These are phyloP conservation scores for Petrocephalus microphthalmus DNA, from an alignment of 2,113 vertebrate genomes.

Conservation along the genomic window DNA sequence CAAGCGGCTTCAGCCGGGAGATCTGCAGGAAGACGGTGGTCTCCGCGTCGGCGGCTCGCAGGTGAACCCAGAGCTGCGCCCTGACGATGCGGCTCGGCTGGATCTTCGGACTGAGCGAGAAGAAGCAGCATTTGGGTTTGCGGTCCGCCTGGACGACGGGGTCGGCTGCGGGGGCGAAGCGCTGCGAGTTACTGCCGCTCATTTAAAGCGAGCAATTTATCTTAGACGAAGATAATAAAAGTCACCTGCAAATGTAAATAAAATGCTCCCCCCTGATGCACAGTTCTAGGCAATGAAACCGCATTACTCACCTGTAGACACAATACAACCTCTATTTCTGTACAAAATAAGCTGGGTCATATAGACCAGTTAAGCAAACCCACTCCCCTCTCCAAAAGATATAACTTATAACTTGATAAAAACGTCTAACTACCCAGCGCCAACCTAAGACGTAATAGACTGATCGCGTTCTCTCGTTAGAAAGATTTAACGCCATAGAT, in stretches of 20 bases:
- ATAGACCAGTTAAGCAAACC: too few relatives aligned
- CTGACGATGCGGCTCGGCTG: conserved; percentile 78
- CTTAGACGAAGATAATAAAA: neutral
- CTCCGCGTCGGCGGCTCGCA: conserved; percentile 69
- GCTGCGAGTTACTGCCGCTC: conserved; percentile 28
- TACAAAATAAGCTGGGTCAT: neutral
- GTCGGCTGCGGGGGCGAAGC: conserved; percentile 67
- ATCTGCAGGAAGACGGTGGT: conserved; percentile 81
- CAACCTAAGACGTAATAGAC: neutral
- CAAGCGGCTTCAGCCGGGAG: conserved; percentile 68
- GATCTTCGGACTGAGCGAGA: conserved; percentile 82
- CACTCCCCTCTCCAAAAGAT: neutral
- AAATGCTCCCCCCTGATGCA: too few relatives aligned
- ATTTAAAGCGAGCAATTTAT: neutral
- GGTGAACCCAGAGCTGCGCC: conserved; percentile 81
- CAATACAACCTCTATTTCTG: neutral
- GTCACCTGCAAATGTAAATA: too few relatives aligned
- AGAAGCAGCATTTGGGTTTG: conserved; percentile 80
- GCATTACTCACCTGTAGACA: neutral
- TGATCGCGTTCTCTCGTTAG: neutral
- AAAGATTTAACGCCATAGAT: neutral
- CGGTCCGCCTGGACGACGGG: conserved; percentile 64
- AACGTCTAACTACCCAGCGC: neutral
- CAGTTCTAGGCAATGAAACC: too few relatives aligned
- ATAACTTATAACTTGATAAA: neutral